Evolutionary conservation across 2,797 vertebrate genomes (phyloP).

Genomic region (Simalia tracyae): DNA sequence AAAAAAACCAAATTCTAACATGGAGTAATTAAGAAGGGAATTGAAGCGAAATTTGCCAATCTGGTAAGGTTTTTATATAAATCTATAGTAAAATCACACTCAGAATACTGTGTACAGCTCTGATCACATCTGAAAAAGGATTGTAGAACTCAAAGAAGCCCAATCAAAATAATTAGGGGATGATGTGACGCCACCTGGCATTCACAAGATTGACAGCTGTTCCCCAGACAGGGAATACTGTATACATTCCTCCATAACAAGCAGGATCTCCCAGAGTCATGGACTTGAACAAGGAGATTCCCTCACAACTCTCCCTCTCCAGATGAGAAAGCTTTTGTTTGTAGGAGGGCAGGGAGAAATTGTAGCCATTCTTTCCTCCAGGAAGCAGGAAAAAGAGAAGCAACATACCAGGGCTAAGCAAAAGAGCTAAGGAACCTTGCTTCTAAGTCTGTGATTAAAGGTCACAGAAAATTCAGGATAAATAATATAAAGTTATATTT

Average conservation of each 20-base stretch:
- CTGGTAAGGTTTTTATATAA: neutral
- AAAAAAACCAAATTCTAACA: neutral
- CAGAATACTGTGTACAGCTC: neutral
- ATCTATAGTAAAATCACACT: neutral
- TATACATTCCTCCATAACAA: neutral
- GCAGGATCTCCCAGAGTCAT: neutral
- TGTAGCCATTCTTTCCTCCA: neutral
- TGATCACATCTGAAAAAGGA: neutral
- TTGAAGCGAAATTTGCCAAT: neutral
- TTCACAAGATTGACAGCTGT: neutral
- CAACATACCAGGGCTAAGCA: neutral
- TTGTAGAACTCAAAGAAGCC: neutral
- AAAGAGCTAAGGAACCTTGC: neutral
- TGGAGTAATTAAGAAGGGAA: neutral
- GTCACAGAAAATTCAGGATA: neutral
- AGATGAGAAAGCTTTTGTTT: neutral
- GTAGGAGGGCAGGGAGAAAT: neutral
- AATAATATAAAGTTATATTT: neutral
- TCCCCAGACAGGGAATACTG: neutral
- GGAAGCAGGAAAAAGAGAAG: neutral
- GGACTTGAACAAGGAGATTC: neutral
- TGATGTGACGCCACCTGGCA: neutral
- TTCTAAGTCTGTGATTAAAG: neutral
- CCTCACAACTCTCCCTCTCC: neutral
- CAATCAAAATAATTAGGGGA: neutral